Evolutionary conservation across 2,113 vertebrate species (phyloP), one percentile per base, ranked within the genome.

Genomic region (Todiramphus saurophagus): DNA sequence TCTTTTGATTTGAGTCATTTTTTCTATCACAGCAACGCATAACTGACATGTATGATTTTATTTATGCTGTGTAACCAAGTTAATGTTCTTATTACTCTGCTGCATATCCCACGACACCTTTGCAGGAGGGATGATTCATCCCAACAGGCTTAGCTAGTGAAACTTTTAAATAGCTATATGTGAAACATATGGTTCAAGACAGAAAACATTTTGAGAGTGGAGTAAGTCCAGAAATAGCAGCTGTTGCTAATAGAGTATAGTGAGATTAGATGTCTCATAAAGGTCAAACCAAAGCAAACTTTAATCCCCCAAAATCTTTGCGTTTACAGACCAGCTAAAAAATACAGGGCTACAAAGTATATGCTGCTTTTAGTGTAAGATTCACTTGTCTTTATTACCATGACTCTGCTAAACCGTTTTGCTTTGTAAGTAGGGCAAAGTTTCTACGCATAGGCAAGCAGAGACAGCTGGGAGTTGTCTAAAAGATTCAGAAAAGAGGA

Each of bases 101-200:
- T 83, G 58, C 55, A 86, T 95, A 86, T 95, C 76, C 80, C 58
- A 60, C 1, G 4, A 48, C 90, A 94, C 90, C 53, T 94, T 92
- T 96, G 87, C 41, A 89, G 72, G 66, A 94, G 70, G 39, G n/a
- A 55, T 94, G 90, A 94, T 88, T 94, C 90, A 94, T 93, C 67
- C 86, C 60, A 74, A 74, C 50, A 85, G 37, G 24, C 75, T 92
- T 89, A 58, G 90, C 72, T 89, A 79, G 80, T 75, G 62, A 88
- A 92, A 93, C 46, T 84, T 85, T 92, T 37, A 79, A 94, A 74
- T 92, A 90, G 86, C 62, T 90, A 8, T 83, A 79, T 63, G 59
- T 79, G 56, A 94, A 94, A 84, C 89, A 78, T 84, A 87, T 13
- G 46, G 60, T 82, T 82, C 39, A 62, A 78, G 89, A 75, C 58